phyloP scores from a whole-genome alignment of 2,113 vertebrate genomes.

The Enhydra lutris region DNA sequence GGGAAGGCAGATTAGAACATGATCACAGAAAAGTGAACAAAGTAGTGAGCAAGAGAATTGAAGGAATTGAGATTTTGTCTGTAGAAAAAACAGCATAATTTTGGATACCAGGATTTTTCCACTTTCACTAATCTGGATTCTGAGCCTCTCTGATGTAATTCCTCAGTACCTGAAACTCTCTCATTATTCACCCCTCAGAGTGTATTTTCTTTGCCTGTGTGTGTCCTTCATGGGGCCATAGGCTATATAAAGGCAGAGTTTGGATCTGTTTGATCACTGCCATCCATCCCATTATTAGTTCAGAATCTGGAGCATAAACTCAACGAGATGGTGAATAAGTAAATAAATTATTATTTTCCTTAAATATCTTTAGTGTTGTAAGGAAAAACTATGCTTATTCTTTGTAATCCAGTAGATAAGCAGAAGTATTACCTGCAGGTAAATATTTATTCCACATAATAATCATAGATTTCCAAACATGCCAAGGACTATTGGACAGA shows the following conservation, averaged over 20 bases:
- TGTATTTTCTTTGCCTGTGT: not conserved
- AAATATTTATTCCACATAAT: not conserved
- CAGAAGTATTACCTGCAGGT: not conserved
- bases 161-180: not conserved
- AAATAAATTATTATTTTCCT: not conserved
- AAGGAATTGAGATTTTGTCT: not conserved
- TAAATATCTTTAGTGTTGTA: not conserved
- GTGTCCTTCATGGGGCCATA: fast-evolving
- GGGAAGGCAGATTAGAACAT: not conserved
- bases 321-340: not conserved
- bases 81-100: not conserved
- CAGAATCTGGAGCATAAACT: not conserved
- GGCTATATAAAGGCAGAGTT: not conserved
- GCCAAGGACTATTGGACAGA: not conserved
- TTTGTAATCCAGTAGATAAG: not conserved
- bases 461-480: not conserved
- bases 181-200: fast-evolving
- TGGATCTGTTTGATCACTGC: not conserved
- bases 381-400: not conserved
- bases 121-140: not conserved
- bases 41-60: not conserved
- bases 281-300: not conserved
- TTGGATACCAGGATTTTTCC: not conserved
- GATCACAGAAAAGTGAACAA: not conserved
- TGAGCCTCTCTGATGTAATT: not conserved